A percentile compares a stretch with the other conserved stretches of the same genome.
These are phyloP conservation scores for Pygmarrhopalites habei DNA, from an alignment of 1,140 invertebrate genomes.

Conservation along the genomic window DNA sequence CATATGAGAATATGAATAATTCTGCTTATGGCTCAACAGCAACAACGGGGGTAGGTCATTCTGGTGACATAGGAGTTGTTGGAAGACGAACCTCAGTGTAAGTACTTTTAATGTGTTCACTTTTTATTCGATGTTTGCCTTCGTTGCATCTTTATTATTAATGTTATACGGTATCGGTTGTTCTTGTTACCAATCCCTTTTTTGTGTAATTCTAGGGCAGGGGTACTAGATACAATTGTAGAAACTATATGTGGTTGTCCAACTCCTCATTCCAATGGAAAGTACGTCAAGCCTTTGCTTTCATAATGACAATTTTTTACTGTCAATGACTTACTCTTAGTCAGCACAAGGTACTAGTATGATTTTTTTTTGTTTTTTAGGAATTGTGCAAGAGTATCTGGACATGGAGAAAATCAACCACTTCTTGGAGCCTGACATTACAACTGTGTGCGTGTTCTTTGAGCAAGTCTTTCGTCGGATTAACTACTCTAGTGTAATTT, in stretches of 20 bases:
- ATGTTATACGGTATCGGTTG: too few species aligned
- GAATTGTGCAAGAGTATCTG: neutral
- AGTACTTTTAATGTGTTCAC: too few species aligned
- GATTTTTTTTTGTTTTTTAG: neutral
- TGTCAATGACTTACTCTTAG: too few species aligned
- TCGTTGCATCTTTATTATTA: too few species aligned
- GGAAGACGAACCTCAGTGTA: constrained; percentile 23
- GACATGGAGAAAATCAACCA: neutral
- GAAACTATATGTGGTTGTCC: constrained; percentile 38
- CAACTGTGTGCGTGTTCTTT: too few species aligned
- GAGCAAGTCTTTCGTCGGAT: too few species aligned
- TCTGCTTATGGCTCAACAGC: neutral
- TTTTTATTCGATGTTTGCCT: too few species aligned
- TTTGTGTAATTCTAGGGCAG: too few species aligned
- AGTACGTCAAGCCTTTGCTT: neutral
- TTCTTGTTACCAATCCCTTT: too few species aligned
- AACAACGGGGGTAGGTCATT: neutral
- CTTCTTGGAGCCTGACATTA: constrained; percentile 1
- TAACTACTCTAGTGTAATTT: too few species aligned
- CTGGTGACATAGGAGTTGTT: neutral
- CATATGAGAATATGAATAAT: constrained; percentile 13
- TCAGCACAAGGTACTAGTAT: too few species aligned
- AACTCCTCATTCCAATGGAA: neutral
- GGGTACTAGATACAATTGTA: constrained; percentile 35
- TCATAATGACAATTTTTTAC: neutral